Conservation (phyloP, 2,888 invertebrate species). For the Coenonympha glycerion region DNA sequence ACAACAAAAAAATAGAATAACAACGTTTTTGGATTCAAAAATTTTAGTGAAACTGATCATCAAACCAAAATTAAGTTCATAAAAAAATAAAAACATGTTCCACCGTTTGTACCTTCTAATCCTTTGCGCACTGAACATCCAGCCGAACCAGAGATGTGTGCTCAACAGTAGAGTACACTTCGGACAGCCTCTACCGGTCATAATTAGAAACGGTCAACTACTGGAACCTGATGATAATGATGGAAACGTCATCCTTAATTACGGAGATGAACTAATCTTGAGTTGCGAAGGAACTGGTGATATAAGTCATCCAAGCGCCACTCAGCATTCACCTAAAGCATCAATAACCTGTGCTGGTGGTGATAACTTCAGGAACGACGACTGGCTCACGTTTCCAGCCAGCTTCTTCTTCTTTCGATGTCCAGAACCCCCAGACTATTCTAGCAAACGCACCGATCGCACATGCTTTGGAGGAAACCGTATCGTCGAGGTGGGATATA, state of each 20-base stretch:
- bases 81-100: constrained; percentile 36
- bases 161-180: constrained; percentile 53
- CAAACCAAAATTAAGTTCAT: not conserved
- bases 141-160: constrained; percentile 41
- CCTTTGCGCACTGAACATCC: constrained; percentile 49
- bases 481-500: constrained; percentile 60
- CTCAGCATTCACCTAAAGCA: constrained; percentile 35
- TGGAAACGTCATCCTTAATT: constrained; percentile 48
- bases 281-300: constrained; percentile 50
- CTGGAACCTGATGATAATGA: constrained; percentile 52
- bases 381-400: constrained; percentile 48
- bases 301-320: constrained; percentile 46
- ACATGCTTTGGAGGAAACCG: constrained; percentile 47
- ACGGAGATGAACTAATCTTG: constrained; percentile 49
- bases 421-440: constrained; percentile 40
- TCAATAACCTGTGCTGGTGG: constrained; percentile 49
- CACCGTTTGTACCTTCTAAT: constrained; percentile 43
- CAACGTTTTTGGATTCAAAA: not conserved
- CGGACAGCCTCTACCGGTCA: constrained; percentile 52
- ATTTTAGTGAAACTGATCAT: not conserved
- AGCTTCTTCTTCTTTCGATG: constrained; percentile 49
- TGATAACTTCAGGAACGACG: constrained; percentile 48
- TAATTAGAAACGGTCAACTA: constrained; percentile 46
- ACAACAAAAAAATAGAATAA: not conserved
- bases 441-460: constrained; percentile 45